Evolutionary conservation across 1,140 invertebrate genomes (phyloP), one percentile per base, ranked within the genome.

Genomic region (Adelges cooleyi): DNA sequence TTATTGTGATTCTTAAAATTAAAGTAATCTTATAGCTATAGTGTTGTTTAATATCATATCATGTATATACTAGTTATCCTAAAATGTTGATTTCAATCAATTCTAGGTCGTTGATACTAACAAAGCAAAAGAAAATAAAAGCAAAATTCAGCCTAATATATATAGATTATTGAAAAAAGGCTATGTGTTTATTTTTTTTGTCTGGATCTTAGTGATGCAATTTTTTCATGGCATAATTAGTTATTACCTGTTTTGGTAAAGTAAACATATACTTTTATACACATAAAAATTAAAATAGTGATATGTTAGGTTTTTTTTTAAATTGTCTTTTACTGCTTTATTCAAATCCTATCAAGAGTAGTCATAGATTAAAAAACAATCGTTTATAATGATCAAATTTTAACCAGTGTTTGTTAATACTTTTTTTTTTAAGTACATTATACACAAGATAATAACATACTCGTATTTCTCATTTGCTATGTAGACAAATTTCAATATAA

Each of bases 1-100:
- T 89, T 18, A 67, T 85, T 3, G 80, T 84, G 0, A 86, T 86
- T 0, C 77, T 77, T 23, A 83, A 72, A 67, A 71, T 82, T 23
- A 78, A 76, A 68, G 71, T 72, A 66, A 40, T 25, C n/a, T 53
- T 8, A 1, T 38, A 53, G 20, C 10, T 10, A 1, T 8, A 4
- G 18, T 10, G 17, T 56, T 42, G 17, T 29, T 8, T 17, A 1
- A 0, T 20, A 9, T 25, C 1, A 22, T 23, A 38, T n/a, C 13
- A n/a, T 23, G 15, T 40, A 6, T 33, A 11, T 5, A 11, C 11
- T 11, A 33, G 29, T 6, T 33, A 33, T 33, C 29, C n/a, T n/a
- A n/a, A 33, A 33, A 11, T 33, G 5, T 33, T 33, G 29, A 22
- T 40, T 33, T 36, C n/a, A 38, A 9, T 52, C 38, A 1, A 13